Evolutionary conservation across 2,888 invertebrate genomes (phyloP).

Genomic region (Ferdinandea cuprea): DNA sequence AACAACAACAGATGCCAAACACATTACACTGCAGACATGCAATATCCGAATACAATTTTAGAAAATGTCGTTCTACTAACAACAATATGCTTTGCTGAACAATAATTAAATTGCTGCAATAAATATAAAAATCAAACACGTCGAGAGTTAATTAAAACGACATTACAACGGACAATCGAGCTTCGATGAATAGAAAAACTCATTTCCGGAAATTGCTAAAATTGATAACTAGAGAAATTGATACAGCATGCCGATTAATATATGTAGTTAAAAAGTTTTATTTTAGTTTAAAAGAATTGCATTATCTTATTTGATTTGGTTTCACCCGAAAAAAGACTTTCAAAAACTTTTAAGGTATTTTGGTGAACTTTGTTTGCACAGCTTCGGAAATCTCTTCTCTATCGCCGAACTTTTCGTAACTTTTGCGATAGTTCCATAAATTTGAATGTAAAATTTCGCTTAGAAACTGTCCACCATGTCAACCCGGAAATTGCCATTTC

Average conservation of each 20-base stretch:
- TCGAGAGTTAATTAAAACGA: conserved; percentile 8
- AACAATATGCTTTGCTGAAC: background rate
- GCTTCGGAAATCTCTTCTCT: background rate
- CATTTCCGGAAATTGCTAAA: background rate
- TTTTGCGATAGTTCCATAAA: background rate
- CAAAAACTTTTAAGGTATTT: no score
- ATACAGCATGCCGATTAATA: no score
- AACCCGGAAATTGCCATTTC: conserved; percentile 56
- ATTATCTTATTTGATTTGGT: no score
- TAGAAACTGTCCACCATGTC: background rate
- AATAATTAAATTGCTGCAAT: conserved; percentile 29
- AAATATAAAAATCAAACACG: conserved; percentile 9
- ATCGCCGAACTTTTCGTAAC: background rate
- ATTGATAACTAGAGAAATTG: background rate
- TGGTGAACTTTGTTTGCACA: background rate
- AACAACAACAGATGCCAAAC: background rate
- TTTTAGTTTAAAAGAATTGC: no score
- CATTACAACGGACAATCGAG: background rate
- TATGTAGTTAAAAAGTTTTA: no score
- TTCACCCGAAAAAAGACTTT: no score
- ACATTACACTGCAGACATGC: conserved; percentile 6
- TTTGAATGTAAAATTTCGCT: background rate
- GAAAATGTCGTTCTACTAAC: background rate
- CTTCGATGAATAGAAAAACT: background rate
- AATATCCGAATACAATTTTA: background rate